Evolutionary conservation across 2,888 invertebrate species (phyloP).

Genomic region (Caenorhabditis sp.): DNA sequence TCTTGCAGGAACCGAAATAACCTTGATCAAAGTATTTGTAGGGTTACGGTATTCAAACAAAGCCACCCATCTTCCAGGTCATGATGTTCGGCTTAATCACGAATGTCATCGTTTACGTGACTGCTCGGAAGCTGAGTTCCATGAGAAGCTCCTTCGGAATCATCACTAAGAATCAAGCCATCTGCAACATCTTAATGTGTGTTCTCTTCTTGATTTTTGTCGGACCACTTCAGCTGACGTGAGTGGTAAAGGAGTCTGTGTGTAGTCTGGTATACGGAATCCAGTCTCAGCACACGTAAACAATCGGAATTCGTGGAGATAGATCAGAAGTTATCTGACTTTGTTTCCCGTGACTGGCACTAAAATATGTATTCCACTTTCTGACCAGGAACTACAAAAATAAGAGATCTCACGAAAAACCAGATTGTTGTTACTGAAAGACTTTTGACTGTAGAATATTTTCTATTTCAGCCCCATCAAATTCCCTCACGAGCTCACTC

Average conservation of each 20-base stretch:
- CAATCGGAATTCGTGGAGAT: background rate
- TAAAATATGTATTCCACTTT: no score
- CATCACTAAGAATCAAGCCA: conserved; percentile 27
- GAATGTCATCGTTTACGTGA: conserved; percentile 10
- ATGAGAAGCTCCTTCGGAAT: conserved; percentile 38
- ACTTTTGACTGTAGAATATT: conserved; percentile 6
- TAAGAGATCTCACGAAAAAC: background rate
- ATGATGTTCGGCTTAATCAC: conserved; percentile 25
- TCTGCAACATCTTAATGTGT: conserved; percentile 30
- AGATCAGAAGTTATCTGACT: no score
- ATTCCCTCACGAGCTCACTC: conserved; percentile 7
- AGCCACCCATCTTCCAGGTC: background rate
- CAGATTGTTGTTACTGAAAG: background rate
- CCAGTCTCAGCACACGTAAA: background rate
- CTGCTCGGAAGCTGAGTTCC: conserved; percentile 27
- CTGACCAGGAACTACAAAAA: conserved; percentile 23
- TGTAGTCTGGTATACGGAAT: background rate
- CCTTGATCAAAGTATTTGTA: no score
- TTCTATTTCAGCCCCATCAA: background rate
- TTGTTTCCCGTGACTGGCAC: no score
- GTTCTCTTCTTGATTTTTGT: conserved; percentile 19
- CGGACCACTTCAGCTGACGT: conserved; percentile 26
- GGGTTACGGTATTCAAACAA: no score
- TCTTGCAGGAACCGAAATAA: no score
- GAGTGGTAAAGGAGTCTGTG: background rate